Base-by-base conservation (phyloP, 2,113 vertebrate genomes). In the Ptilonorhynchus violaceus region DNA sequence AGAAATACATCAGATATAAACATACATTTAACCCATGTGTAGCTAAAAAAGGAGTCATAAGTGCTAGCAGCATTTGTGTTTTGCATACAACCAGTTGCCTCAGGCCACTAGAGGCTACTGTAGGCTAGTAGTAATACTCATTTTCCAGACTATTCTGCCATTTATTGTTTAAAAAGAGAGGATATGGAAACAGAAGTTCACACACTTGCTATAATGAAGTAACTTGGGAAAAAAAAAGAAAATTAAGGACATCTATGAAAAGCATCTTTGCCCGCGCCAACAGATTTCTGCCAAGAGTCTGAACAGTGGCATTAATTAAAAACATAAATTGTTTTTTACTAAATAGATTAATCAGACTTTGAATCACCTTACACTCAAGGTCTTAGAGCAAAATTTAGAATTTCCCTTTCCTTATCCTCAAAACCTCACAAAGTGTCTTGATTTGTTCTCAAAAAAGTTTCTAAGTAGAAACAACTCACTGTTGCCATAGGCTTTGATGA, bases 21-120 rank as follows among this genome's bases (percentile, higher is more conserved):
- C n/a, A 37, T 3, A 52, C 14, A 44, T 76, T 85, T 80, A 84
- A 55, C 19, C 4, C 41, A 22, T 2, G 5, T 25, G 31, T 31
- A 66, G n/a, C 73, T 81, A 35, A 84, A 68, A 64, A 28, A 44
- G 16, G 14, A 60, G 37, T 12, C 12, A 41, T 39, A 44, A 31
- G 37, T 78, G n/a, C 46, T 44, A 93, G 68, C n/a, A 93, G 69
- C 14, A 64, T 79, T 64, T 64, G 6, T 87, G 55, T 87, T 90
- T 74, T 93, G 63, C 58, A 67, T 46, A 88, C 21, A 73, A 52
- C 58, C 85, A 88, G 59, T 94, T 92, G 84, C 92, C 94, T 96
- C 67, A 96, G 94, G 91, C 96, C 96, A 97, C 96, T 97, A 96
- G 95, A 96, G 96, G 97, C 81, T 96, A 96, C 97, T 96, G 93